phyloP scores from a whole-genome alignment of 1,140 invertebrate genomes.

The Drosophila quadrilineata region DNA sequence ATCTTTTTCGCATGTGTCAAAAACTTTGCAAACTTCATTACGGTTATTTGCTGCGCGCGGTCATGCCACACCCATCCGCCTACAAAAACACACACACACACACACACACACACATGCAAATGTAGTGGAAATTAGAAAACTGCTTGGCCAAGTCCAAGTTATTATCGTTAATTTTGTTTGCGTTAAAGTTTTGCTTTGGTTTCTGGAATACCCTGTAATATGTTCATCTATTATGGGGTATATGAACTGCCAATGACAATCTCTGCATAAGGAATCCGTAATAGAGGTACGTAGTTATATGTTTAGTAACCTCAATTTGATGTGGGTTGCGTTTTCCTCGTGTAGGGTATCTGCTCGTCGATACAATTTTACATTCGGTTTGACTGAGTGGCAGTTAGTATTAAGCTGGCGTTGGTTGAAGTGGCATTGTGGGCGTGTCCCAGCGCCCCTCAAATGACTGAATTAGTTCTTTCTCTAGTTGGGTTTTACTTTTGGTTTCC shows the following conservation, averaged over 20 bases:
- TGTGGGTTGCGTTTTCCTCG: no score
- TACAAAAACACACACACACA: constrained; percentile 17
- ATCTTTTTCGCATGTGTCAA: constrained; percentile 66
- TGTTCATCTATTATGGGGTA: neutral
- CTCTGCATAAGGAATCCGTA: neutral
- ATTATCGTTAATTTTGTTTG: constrained; percentile 72
- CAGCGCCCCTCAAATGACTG: constrained; percentile 8
- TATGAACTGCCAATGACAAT: neutral
- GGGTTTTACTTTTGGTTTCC: neutral
- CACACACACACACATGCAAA: constrained; percentile 53
- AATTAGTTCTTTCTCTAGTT: constrained; percentile 34
- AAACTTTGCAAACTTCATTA: constrained; percentile 75
- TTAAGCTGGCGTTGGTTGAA: no score
- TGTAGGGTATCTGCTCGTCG: no score
- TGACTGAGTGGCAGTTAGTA: constrained; percentile 31
- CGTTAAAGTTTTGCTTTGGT: constrained; percentile 56
- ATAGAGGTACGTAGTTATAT: no score
- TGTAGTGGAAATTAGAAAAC: constrained; percentile 48
- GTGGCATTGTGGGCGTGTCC: constrained; percentile 6
- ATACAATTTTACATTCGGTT: no score
- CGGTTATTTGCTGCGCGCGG: constrained; percentile 55
- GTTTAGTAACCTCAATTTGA: no score
- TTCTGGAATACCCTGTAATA: constrained; percentile 3
- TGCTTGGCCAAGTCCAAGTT: constrained; percentile 63
- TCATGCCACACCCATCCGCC: neutral